These are phyloP conservation scores for Ips typographus DNA, from an alignment of 1,140 invertebrate genomes.

Conservation along the genomic window DNA sequence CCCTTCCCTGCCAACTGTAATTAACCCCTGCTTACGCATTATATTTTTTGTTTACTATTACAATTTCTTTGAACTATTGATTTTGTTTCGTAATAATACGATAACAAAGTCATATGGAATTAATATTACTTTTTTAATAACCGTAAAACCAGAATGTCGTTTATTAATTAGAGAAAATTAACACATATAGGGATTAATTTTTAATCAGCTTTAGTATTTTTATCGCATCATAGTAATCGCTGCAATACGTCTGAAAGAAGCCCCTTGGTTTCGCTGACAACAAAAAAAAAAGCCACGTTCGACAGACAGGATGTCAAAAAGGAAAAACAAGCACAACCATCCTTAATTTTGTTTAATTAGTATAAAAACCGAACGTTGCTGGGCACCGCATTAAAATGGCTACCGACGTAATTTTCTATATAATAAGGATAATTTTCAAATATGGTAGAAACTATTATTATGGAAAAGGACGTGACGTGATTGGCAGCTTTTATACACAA, in stretches of 20 bases:
- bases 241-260: neutral
- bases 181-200: slow-evolving; percentile 2
- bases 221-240: neutral
- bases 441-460: slow-evolving; percentile 49
- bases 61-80: too few relatives aligned
- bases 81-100: too few relatives aligned
- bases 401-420: slow-evolving; percentile 46
- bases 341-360: slow-evolving; percentile 33
- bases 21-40: too few relatives aligned
- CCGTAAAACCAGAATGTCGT: too few relatives aligned
- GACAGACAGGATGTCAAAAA: slow-evolving; percentile 21
- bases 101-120: too few relatives aligned
- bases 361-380: slow-evolving; percentile 22
- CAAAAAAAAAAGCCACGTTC: neutral
- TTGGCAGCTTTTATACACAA: slow-evolving; percentile 40
- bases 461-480: slow-evolving; percentile 38
- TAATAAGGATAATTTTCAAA: slow-evolving; percentile 51
- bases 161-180: neutral
- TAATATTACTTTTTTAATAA: too few relatives aligned
- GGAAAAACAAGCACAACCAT: slow-evolving; percentile 20
- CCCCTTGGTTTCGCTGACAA: neutral
- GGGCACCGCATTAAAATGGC: slow-evolving; percentile 44
- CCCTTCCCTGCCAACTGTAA: too few relatives aligned
- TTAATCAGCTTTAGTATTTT: neutral
- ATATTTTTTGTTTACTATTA: too few relatives aligned